Percentiles rank a stretch among this genome's conserved stretches.
Evolutionary conservation across 1,140 invertebrate genomes (phyloP).

Genomic region (Plutomurus gul): DNA sequence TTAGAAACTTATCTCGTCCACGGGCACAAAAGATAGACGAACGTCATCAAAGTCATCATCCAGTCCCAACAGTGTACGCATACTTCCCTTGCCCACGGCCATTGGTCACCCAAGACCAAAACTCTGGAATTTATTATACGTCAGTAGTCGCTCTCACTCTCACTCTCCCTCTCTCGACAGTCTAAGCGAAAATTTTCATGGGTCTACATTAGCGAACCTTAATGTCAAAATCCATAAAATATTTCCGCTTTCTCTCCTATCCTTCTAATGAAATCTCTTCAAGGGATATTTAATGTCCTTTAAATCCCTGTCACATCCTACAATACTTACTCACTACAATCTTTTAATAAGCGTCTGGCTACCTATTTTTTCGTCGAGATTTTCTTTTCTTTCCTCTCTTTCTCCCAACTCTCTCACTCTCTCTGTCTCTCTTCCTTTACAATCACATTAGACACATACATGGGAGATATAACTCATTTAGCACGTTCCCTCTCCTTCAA

Average conservation of each 20-base stretch:
- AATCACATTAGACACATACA: conserved; percentile 8
- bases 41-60: neutral
- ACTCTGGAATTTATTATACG: neutral
- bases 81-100: neutral
- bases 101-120: conserved; percentile 15
- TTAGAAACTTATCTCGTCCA: neutral
- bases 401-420: neutral
- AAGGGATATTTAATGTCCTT: conserved; percentile 2
- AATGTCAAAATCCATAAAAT: conserved; percentile 28
- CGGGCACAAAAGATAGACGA: conserved; percentile 14
- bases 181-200: conserved; percentile 14
- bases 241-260: neutral
- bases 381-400: neutral
- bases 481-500: conserved; percentile 4
- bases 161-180: neutral
- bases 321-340: neutral
- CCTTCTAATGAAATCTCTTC: neutral
- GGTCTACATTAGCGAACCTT: neutral
- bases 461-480: conserved; percentile 17
- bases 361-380: neutral
- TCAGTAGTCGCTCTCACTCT: neutral
- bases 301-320: conserved; percentile 7
- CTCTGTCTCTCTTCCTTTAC: neutral
- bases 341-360: conserved; percentile 7
- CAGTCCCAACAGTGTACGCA: neutral